Conservation (phyloP, 2,113 vertebrate genomes). For the Guaruba guarouba region DNA sequence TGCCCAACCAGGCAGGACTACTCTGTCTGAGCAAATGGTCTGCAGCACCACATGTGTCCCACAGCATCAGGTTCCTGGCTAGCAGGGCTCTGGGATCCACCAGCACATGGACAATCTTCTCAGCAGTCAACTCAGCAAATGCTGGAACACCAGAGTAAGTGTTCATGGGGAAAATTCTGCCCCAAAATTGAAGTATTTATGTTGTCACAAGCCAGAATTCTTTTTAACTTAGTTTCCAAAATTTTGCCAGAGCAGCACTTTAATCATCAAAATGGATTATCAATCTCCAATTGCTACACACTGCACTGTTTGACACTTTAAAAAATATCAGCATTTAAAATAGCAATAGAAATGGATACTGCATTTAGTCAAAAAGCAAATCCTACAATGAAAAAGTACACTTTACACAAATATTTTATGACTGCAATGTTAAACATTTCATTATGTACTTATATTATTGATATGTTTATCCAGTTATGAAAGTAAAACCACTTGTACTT, state of each 20-base stretch:
- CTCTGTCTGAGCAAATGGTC: background rate
- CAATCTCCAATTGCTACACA: background rate
- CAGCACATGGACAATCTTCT: background rate
- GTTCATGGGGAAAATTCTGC: rapidly evolving
- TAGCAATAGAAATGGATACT: background rate
- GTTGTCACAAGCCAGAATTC: background rate
- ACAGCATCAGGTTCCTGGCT: background rate
- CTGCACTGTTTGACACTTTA: background rate
- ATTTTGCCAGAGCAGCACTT: background rate
- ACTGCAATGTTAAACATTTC: background rate
- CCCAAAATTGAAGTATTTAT: background rate
- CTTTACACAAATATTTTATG: background rate
- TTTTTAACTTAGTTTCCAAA: background rate
- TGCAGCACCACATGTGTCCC: background rate
- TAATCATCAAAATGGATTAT: background rate
- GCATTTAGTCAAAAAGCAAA: background rate
- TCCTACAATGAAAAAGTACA: background rate
- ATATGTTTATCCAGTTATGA: background rate
- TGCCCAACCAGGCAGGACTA: background rate
- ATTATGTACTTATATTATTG: background rate
- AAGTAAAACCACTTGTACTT: background rate
- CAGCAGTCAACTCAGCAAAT: background rate
- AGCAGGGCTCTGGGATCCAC: background rate
- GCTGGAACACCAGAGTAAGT: background rate
- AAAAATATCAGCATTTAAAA: background rate